These are phyloP conservation scores for Strigops habroptila DNA, from an alignment of 2,113 vertebrate species.

Conservation along the genomic window DNA sequence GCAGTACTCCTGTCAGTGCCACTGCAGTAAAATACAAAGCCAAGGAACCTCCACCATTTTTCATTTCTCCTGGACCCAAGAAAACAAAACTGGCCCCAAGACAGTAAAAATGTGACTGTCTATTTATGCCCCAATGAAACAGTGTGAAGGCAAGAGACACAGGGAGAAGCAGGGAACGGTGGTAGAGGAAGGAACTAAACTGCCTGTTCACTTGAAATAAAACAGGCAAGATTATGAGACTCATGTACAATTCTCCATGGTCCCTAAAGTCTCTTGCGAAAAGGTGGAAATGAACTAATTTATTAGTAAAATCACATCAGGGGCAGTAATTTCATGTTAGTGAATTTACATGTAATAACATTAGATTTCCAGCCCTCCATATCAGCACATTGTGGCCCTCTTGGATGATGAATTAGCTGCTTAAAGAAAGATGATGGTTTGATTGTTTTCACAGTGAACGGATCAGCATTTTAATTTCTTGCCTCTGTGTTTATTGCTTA, in stretches of 20 bases:
- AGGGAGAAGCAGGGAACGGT: neutral
- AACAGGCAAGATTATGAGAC: slow-evolving; percentile 59
- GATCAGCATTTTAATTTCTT: slow-evolving; percentile 92
- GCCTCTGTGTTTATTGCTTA: slow-evolving; percentile 89
- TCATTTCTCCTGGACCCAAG: neutral
- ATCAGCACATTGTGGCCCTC: slow-evolving; percentile 76
- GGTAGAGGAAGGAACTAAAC: slow-evolving; percentile 23
- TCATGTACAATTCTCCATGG: slow-evolving; percentile 76
- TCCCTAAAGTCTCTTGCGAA: slow-evolving; percentile 79
- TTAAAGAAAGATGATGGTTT: slow-evolving; percentile 89
- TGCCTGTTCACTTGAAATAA: slow-evolving; percentile 62
- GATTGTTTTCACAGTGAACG: slow-evolving; percentile 88
- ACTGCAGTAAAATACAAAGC: neutral
- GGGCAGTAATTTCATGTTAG: slow-evolving; percentile 87
- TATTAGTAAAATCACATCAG: slow-evolving; percentile 89
- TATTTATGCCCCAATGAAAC: slow-evolving; percentile 37
- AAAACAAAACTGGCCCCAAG: neutral
- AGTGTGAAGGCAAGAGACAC: neutral
- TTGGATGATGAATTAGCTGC: slow-evolving; percentile 83
- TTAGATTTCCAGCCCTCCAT: slow-evolving; percentile 77
- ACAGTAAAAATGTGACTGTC: neutral
- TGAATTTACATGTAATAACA: slow-evolving; percentile 90
- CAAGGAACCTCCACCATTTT: neutral
- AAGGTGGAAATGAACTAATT: slow-evolving; percentile 85
- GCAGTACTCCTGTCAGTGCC: neutral